A percentile compares a stretch with the other conserved stretches of the same genome.
Conservation (phyloP, 1,140 invertebrate genomes). For the Rhagoletis zephyria region DNA sequence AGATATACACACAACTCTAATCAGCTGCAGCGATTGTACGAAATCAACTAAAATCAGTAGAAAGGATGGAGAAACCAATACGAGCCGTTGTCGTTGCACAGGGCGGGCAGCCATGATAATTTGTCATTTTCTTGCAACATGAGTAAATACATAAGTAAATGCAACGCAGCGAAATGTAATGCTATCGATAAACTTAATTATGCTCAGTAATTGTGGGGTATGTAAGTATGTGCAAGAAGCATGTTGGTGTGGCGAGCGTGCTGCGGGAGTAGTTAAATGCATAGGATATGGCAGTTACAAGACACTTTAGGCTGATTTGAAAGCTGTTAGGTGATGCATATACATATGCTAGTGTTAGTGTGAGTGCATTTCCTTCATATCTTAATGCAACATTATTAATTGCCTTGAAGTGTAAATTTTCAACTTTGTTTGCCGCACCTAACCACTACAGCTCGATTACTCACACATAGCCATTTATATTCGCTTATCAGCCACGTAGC, state of each 20-base stretch:
- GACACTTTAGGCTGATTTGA: conserved; percentile 34
- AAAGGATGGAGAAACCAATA: background rate
- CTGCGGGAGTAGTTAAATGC: background rate
- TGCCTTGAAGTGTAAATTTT: conserved; percentile 67
- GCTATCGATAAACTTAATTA: conserved; percentile 72
- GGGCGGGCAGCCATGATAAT: background rate
- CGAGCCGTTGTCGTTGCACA: background rate
- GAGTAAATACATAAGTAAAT: conserved; percentile 52
- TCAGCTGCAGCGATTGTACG: background rate
- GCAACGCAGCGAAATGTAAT: conserved; percentile 48
- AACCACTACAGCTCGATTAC: background rate
- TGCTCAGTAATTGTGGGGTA: conserved; percentile 67
- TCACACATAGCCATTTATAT: background rate
- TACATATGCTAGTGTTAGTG: conserved; percentile 58
- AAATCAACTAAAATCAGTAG: conserved; percentile 21
- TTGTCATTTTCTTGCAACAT: conserved; percentile 48
- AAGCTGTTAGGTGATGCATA: background rate
- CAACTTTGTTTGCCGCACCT: conserved; percentile 48
- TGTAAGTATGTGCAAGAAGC: background rate
- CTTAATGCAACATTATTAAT: conserved; percentile 72
- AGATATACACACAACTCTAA: background rate
- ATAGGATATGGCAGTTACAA: background rate
- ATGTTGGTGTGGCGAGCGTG: background rate
- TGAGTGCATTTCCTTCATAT: conserved; percentile 62
- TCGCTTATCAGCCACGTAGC: background rate